Evolutionary conservation across 2,113 vertebrate species (phyloP).

Genomic region (Podarcis raffonei): DNA sequence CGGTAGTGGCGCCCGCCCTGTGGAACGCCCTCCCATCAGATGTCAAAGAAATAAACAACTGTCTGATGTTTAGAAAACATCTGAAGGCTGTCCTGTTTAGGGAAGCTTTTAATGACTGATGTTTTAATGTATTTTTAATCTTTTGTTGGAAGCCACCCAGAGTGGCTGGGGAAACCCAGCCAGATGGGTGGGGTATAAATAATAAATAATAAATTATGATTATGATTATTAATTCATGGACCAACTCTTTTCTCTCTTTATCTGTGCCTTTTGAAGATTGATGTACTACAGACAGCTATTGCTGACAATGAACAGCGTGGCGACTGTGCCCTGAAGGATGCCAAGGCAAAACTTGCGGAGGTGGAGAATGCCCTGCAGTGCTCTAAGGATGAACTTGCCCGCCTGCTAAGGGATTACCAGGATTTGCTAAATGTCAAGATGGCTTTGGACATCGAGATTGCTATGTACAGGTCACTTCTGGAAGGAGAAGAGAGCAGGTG

Average conservation of each 20-base stretch:
- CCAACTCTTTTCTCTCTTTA: constrained; percentile 3
- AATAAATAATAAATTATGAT: too few species aligned
- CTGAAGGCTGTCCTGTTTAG: too few species aligned
- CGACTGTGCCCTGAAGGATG: constrained; percentile 54
- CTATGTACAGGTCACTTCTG: constrained; percentile 73
- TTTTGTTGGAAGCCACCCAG: too few species aligned
- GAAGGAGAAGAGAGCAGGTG: constrained; percentile 77
- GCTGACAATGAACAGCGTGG: constrained; percentile 67
- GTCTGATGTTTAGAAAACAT: too few species aligned
- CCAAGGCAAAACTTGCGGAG: constrained; percentile 59
- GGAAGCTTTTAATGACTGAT: too few species aligned
- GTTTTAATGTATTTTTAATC: too few species aligned
- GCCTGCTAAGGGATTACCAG: constrained; percentile 66
- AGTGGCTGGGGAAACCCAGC: too few species aligned
- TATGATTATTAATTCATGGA: constrained; percentile 1
- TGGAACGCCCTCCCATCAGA: too few species aligned
- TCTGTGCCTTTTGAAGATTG: constrained; percentile 50
- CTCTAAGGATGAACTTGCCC: constrained; percentile 66
- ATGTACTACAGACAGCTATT: constrained; percentile 53
- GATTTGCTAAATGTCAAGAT: constrained; percentile 71
- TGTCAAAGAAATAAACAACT: too few species aligned
- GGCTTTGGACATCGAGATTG: constrained; percentile 77
- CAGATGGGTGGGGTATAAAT: too few species aligned
- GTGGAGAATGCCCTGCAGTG: constrained; percentile 66
- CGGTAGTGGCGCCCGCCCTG: too few species aligned